Base-by-base conservation (phyloP, 1,140 invertebrate genomes). In the Pseudoatta argentina region DNA sequence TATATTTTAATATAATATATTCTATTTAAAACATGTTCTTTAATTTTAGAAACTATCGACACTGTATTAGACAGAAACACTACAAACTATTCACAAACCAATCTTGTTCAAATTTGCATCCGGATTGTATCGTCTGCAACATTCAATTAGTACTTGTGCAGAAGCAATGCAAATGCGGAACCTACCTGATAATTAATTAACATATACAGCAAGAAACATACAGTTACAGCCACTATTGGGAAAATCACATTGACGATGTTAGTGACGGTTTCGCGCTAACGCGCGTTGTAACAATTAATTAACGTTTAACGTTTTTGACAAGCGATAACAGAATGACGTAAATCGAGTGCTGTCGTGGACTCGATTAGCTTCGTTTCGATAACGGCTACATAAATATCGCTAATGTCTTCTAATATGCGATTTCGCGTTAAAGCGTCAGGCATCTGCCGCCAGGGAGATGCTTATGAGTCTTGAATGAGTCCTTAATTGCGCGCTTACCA, bases 221-320 rank as follows among this genome's bases (percentile, higher is more conserved):
- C 16, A 39, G 16, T 83, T 63, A 61, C 16, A 4, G 1, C 8
- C 27, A 21, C 55, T 34, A 30, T 18, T 0, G 34, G 30, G 7
- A 34, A 76, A 61, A 77, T 76, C 39, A 64, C 34, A 55, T 77
- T 14, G 12, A 10, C 48, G 1, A 30, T 44, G 48, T 44, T 53
- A 44, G 3, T 78, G 59, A 34, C 44, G 39, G 1, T 59, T n/a
- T 30, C 55, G 53, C 18, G 34, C 27, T 57, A 69, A n/a, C 24
- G 59, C 7, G 8, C 27, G 30, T 34, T 27, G 34, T 12, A 14
- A 85, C 18, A 85, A 85, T 85, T 85, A 85, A 78, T 85, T 66
- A 55, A 66, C 73, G 21, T 67, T 85, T 30, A 66, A 39, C 18
- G 48, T 64, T 77, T 39, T 63, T 24, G 24, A 39, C 73, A 48